phyloP scores from a whole-genome alignment of 2,113 vertebrate genomes.

The Tapirus terrestris region DNA sequence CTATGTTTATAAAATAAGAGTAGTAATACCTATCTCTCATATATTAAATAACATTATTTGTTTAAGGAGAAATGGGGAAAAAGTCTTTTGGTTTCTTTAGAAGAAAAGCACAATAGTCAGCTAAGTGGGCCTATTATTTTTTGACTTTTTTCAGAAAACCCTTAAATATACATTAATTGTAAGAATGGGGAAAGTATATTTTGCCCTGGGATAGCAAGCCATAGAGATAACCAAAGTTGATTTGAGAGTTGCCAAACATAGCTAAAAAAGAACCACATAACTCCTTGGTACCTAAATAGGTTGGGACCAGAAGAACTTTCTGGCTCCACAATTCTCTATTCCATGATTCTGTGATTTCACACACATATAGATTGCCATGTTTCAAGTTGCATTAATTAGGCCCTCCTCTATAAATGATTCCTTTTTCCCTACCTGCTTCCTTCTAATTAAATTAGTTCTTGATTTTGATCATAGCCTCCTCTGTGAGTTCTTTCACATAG shows the following conservation, averaged over 20 bases:
- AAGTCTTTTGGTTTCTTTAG: not conserved
- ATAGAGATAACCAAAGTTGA: not conserved
- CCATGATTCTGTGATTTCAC: not conserved
- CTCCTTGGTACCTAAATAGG: not conserved
- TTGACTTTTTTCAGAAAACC: not conserved
- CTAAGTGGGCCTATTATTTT: not conserved
- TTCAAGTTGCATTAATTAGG: not conserved
- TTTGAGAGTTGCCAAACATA: not conserved
- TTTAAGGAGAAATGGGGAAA: constrained; percentile 34
- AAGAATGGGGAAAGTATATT: not conserved
- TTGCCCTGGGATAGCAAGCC: not conserved
- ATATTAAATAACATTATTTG: not conserved
- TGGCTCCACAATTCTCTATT: not conserved
- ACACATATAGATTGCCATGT: not conserved
- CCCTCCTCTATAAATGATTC: not conserved
- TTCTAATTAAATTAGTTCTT: not conserved
- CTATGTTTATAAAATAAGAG: not conserved
- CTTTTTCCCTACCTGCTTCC: not conserved
- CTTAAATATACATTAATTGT: constrained; percentile 3
- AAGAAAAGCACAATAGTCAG: not conserved
- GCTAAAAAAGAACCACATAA: not conserved
- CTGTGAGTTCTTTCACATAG: not conserved
- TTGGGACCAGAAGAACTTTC: not conserved
- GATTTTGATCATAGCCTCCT: not conserved
- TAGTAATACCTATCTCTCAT: not conserved